Evolutionary conservation across 2,888 invertebrate genomes (phyloP).

Genomic region (Habrosyne pyritoides): DNA sequence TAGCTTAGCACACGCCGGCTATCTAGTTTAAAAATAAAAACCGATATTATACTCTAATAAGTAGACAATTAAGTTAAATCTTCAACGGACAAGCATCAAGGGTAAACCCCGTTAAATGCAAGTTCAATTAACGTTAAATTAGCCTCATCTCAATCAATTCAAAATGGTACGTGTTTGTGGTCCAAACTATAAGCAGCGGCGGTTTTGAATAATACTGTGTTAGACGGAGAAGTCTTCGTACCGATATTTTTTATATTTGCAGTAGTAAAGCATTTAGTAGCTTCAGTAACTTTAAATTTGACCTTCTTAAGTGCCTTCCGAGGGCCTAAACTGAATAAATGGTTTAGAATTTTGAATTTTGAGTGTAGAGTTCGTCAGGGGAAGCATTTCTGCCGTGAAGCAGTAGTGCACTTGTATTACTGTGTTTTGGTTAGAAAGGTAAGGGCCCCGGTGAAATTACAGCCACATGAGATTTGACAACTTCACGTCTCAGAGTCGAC

Average conservation of each 20-base stretch:
- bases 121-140: conserved; percentile 43
- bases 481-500: too few species aligned
- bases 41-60: conserved; percentile 3
- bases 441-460: too few species aligned
- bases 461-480: too few species aligned
- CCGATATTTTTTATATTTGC: neutral
- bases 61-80: conserved; percentile 22
- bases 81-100: conserved; percentile 24
- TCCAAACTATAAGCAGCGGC: conserved; percentile 9
- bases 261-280: too few species aligned
- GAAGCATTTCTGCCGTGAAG: too few species aligned
- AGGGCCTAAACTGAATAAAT: too few species aligned
- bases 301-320: too few species aligned
- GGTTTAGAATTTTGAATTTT: too few species aligned
- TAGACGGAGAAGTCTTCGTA: neutral
- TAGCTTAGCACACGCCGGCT: neutral
- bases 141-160: conserved; percentile 71
- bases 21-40: neutral
- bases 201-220: conserved; percentile 2
- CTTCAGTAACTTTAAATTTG: too few species aligned
- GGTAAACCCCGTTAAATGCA: conserved; percentile 44
- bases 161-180: neutral
- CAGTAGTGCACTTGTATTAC: too few species aligned
- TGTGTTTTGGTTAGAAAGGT: too few species aligned
- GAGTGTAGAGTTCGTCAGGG: too few species aligned